A percentile compares a stretch with the other conserved stretches of the same genome.
Conservation (phyloP, 2,797 vertebrate species). For the Rhincodon typus region DNA sequence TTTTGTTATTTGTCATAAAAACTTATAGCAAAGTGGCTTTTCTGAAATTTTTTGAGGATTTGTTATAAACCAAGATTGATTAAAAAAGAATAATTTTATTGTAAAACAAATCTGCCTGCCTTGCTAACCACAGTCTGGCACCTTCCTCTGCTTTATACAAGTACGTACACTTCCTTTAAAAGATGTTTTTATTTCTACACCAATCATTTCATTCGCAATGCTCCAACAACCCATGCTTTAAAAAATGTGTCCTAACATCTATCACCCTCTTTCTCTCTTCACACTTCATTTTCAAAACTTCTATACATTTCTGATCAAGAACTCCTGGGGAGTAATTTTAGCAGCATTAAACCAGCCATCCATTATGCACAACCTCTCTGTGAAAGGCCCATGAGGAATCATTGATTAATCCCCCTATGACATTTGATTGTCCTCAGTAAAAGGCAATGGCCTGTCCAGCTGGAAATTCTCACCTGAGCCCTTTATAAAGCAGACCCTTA, state of each 20-base stretch:
- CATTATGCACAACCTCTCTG: neutral
- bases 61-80: neutral
- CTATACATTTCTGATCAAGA: neutral
- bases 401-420: no score
- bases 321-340: neutral
- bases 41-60: neutral
- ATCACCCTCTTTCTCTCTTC: neutral
- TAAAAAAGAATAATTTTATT: neutral
- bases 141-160: neutral
- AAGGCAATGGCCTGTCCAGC: no score
- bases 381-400: no score
- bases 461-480: no score
- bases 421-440: no score
- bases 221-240: neutral
- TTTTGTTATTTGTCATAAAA: neutral
- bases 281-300: neutral
- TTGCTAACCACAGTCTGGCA: neutral
- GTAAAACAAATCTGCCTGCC: neutral
- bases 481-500: no score
- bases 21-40: neutral
- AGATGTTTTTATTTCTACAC: neutral
- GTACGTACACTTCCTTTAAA: neutral
- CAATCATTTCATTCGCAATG: neutral
- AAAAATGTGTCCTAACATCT: neutral
- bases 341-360: neutral